A percentile compares a stretch with the other conserved stretches of the same genome.
Conservation (phyloP, 2,797 vertebrate genomes). For the Rhynchotus rufescens region DNA sequence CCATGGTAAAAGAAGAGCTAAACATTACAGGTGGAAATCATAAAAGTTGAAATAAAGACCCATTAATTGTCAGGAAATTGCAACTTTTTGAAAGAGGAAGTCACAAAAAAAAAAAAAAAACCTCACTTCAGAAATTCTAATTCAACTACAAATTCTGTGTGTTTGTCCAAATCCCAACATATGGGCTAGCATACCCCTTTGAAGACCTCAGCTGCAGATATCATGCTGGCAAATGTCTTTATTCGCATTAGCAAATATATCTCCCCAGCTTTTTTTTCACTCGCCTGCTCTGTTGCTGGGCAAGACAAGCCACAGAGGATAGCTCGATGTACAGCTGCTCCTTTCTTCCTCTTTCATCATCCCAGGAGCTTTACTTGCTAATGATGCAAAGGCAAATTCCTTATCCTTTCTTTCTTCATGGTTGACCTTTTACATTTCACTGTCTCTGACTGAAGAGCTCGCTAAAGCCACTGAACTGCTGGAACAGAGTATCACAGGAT, state of each 20-base stretch:
- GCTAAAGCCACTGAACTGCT: neutral
- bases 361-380: neutral
- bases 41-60: neutral
- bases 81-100: neutral
- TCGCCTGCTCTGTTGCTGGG: neutral
- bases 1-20: neutral
- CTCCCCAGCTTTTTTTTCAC: neutral
- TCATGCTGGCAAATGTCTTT: neutral
- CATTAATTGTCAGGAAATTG: neutral
- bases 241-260: neutral
- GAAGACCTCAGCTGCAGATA: neutral
- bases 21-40: neutral
- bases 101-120: neutral
- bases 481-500: neutral
- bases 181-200: neutral
- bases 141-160: neutral
- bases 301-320: neutral
- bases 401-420: neutral
- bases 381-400: neutral
- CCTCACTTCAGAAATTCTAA: neutral
- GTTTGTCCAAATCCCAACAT: neutral
- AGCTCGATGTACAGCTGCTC: rapidly evolving
- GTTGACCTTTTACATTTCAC: neutral
- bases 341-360: neutral
- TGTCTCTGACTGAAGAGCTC: neutral